phyloP scores from a whole-genome alignment of 2,113 vertebrate species.

The Spea bombifrons region DNA sequence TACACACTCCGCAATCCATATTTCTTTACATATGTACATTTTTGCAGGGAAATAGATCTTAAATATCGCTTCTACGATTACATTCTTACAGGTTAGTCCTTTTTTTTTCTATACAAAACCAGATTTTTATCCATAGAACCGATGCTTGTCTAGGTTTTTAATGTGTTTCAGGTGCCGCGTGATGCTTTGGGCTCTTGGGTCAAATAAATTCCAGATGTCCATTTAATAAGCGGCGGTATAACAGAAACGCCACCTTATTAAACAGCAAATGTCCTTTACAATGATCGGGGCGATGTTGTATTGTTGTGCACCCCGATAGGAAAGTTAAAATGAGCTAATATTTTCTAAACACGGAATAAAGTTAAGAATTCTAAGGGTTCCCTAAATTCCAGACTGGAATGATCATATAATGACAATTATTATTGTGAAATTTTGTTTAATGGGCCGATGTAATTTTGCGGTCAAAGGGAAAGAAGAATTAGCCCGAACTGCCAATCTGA shows the following conservation, averaged over 20 bases:
- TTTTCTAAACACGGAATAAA: slow-evolving; percentile 58
- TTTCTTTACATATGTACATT: slow-evolving; percentile 65
- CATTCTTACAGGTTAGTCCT: slow-evolving; percentile 71
- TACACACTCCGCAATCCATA: slow-evolving; percentile 56
- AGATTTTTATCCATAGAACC: slow-evolving; percentile 61
- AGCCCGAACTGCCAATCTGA: slow-evolving; percentile 51
- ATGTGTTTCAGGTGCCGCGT: slow-evolving; percentile 75
- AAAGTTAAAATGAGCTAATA: slow-evolving; percentile 54
- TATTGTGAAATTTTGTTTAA: slow-evolving; percentile 49
- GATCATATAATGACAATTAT: slow-evolving; percentile 56
- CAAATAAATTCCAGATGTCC: slow-evolving; percentile 81
- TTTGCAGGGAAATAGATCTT: slow-evolving; percentile 68
- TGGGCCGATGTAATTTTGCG: slow-evolving; percentile 49
- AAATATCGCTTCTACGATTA: slow-evolving; percentile 78
- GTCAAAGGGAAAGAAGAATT: slow-evolving; percentile 51
- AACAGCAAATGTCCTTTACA: slow-evolving; percentile 62
- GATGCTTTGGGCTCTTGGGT: slow-evolving; percentile 58
- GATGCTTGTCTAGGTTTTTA: slow-evolving; percentile 66
- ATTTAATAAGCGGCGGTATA: slow-evolving; percentile 66
- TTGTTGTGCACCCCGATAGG: slow-evolving; percentile 65
- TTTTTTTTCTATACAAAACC: slow-evolving; percentile 56
- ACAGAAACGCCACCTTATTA: slow-evolving; percentile 69
- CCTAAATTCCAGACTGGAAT: neutral
- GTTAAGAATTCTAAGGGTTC: slow-evolving; percentile 49
- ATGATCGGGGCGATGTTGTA: slow-evolving; percentile 59